A percentile compares a stretch with the other conserved stretches of the same genome.
phyloP scores from a whole-genome alignment of 1,140 invertebrate genomes.

The Hylaeus volcanicus region DNA sequence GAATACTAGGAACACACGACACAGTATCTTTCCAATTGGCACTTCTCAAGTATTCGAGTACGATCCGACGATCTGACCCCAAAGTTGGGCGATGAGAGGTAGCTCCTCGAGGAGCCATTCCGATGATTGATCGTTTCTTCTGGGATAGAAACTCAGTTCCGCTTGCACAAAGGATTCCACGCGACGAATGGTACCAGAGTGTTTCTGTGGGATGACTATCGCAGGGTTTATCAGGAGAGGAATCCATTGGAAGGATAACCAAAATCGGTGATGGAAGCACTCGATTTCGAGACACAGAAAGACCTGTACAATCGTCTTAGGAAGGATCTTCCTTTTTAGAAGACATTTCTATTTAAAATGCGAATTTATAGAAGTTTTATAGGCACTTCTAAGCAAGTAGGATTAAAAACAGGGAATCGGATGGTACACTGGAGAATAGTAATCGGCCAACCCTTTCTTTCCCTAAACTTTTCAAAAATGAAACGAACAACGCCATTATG shows the following conservation, averaged over 20 bases:
- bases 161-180: constrained; percentile 20
- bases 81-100: constrained; percentile 22
- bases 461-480: no score
- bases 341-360: no score
- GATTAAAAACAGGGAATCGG: no score
- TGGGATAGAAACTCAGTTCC: constrained; percentile 15
- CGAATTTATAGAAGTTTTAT: no score
- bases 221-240: not conserved
- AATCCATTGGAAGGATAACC: not conserved
- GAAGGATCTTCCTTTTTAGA: no score
- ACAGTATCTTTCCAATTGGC: not conserved
- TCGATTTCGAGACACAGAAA: not conserved
- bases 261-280: not conserved
- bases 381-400: no score
- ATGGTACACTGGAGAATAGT: no score
- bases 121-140: constrained; percentile 35
- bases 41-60: not conserved
- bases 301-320: no score
- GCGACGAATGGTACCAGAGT: not conserved
- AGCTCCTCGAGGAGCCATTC: constrained; percentile 32
- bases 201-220: not conserved
- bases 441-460: no score
- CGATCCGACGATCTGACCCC: constrained; percentile 11
- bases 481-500: no score
- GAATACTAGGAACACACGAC: not conserved